Evolutionary conservation across 2,888 invertebrate genomes (phyloP).

Genomic region (Xestia rhomboidea): DNA sequence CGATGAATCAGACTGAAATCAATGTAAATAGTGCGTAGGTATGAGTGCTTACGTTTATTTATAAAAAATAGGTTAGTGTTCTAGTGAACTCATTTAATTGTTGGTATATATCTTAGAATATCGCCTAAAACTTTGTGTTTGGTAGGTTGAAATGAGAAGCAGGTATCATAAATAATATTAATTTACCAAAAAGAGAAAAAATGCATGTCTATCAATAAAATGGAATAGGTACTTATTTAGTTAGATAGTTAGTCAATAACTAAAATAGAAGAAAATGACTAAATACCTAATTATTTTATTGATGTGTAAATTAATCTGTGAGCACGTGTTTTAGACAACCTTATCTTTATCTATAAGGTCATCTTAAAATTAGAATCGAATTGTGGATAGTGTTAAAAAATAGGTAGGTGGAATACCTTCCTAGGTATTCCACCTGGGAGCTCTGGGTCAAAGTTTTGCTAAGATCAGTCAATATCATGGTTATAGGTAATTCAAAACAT

Average conservation of each 20-base stretch:
- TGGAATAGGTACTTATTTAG: background rate
- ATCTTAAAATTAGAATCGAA: slow-evolving; percentile 12
- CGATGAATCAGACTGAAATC: slow-evolving; percentile 35
- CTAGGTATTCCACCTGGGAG: background rate
- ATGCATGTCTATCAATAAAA: background rate
- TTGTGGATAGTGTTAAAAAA: background rate
- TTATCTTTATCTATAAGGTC: background rate
- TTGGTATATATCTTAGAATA: background rate
- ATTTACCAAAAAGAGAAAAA: background rate
- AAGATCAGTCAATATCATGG: background rate
- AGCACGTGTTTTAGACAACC: background rate
- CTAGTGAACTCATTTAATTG: background rate
- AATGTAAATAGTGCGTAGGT: slow-evolving; percentile 31
- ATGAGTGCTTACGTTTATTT: slow-evolving; percentile 9
- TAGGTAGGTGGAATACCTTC: too few relatives aligned
- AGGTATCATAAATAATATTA: background rate
- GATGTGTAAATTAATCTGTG: background rate
- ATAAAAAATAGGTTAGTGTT: slow-evolving; percentile 10
- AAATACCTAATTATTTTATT: too few relatives aligned
- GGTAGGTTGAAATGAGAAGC: too few relatives aligned
- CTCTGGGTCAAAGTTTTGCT: background rate
- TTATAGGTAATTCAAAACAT: background rate
- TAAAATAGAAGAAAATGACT: too few relatives aligned
- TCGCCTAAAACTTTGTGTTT: background rate
- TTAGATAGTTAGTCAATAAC: background rate